Evolutionary conservation across 2,797 vertebrate species (phyloP), one percentile per base, ranked within the genome.

Genomic region (Numenius phaeopus): DNA sequence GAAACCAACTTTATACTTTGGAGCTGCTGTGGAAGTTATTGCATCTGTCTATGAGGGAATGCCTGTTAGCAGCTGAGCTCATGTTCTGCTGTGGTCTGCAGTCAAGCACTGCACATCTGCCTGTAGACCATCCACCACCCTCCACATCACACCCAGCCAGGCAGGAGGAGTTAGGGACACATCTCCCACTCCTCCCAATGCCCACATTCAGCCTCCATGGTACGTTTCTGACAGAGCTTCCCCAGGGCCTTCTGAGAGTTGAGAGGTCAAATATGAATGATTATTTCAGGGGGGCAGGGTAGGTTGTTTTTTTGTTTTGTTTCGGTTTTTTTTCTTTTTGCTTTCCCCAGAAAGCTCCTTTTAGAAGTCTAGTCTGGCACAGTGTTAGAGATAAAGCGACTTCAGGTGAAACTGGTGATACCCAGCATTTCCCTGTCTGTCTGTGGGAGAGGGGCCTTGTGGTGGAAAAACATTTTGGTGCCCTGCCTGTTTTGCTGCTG

Each of bases 111-210:
- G 46, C 40, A 32, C 40, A 11, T 50, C 59, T 66, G 54, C 47
- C 20, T 78, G 83, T 83, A 83, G 80, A 65, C 34, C 82, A 77
- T 37, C 76, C 37, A n/a, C 58, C 4, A 5, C 59, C 67, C 47
- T 30, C 30, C 40, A 19, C 71, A 13, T 34, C 23, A 4, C 0
- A 0, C 8, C 40, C 2, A 1, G 7, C 54, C 75, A 16, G 26
- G 30, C 65, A 34, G 44, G 46, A n/a, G 19, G 19, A 14, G 10
- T 19, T 21, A 16, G 50, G 24, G 66, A 40, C 26, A 14, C 22
- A 23, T 64, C 65, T 47, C 59, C 64, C 14, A 7, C 52, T 77
- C 42, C 76, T 90, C 59, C 32, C 79, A 50, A 1, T 11, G 9
- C 37, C 34, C 1, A 0, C 20, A 46, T 16, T 65, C 46, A 72